Evolutionary conservation across 2,797 vertebrate genomes (phyloP).

Genomic region (Apogon talboti): DNA sequence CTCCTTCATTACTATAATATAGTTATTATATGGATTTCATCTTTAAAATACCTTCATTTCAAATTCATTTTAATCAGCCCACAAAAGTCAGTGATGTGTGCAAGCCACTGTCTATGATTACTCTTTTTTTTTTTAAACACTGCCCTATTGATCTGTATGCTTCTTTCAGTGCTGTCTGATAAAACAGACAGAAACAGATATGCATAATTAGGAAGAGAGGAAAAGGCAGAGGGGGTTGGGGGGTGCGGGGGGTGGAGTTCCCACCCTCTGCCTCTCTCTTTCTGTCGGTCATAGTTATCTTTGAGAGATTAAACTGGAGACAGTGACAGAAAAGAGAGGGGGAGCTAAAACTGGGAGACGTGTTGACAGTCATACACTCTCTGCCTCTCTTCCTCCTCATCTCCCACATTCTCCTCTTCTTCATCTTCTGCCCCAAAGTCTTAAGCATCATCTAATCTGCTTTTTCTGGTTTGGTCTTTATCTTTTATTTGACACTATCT

Average conservation of each 20-base stretch:
- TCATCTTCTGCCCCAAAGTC: slow-evolving; percentile 12
- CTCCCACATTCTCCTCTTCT: slow-evolving; percentile 21
- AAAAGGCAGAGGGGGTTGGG: not conserved
- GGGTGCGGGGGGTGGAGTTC: slow-evolving; percentile 25
- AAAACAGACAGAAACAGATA: slow-evolving; percentile 16
- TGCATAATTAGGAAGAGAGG: slow-evolving; percentile 35
- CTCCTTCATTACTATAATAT: no score
- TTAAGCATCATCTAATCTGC: not conserved
- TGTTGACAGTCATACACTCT: slow-evolving; percentile 33
- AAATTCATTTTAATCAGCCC: no score
- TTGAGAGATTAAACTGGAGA: slow-evolving; percentile 74
- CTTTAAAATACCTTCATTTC: no score
- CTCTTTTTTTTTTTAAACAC: not conserved
- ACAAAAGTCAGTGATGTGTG: no score
- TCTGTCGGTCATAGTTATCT: slow-evolving; percentile 71
- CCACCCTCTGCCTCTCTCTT: slow-evolving; percentile 47
- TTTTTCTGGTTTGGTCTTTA: slow-evolving; percentile 4
- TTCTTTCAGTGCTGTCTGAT: slow-evolving; percentile 3
- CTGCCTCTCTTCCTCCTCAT: slow-evolving; percentile 22
- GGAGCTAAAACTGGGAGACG: slow-evolving; percentile 40
- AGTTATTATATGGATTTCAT: no score
- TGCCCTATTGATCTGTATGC: not conserved
- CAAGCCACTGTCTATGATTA: not conserved
- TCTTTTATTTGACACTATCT: slow-evolving; percentile 9
- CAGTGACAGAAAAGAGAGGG: slow-evolving; percentile 58